Evolutionary conservation across 2,888 invertebrate genomes (phyloP).

Genomic region (Thumatha senex): DNA sequence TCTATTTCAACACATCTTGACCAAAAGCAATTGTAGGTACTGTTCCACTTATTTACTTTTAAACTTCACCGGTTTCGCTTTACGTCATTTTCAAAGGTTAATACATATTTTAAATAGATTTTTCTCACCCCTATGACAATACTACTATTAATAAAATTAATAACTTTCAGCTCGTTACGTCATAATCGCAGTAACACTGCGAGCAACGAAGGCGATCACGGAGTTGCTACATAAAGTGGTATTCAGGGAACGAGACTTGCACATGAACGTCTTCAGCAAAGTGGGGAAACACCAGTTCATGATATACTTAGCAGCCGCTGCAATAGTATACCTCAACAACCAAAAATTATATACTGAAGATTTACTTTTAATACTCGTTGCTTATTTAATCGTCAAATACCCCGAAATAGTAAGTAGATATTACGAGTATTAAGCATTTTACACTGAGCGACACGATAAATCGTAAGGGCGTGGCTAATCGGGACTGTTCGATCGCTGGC

Average conservation of each 20-base stretch:
- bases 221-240: constrained; percentile 23
- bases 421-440: not conserved
- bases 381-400: constrained; percentile 47
- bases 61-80: no score
- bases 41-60: no score
- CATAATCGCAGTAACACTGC: constrained; percentile 47
- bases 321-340: constrained; percentile 32
- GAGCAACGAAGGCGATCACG: constrained; percentile 34
- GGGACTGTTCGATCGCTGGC: no score
- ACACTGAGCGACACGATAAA: no score
- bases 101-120: not conserved
- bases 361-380: constrained; percentile 47
- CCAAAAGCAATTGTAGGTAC: no score
- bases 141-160: no score
- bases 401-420: constrained; percentile 52
- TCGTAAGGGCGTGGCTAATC: no score
- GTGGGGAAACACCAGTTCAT: constrained; percentile 29
- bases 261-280: constrained; percentile 21
- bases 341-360: constrained; percentile 42
- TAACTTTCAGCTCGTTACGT: constrained; percentile 56
- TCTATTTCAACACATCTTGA: no score
- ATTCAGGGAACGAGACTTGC: constrained; percentile 9
- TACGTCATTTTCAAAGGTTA: no score
- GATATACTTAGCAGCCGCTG: constrained; percentile 25
- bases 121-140: no score